Conservation (phyloP, 2,888 invertebrate genomes). For the Platynereis dumerilii region DNA sequence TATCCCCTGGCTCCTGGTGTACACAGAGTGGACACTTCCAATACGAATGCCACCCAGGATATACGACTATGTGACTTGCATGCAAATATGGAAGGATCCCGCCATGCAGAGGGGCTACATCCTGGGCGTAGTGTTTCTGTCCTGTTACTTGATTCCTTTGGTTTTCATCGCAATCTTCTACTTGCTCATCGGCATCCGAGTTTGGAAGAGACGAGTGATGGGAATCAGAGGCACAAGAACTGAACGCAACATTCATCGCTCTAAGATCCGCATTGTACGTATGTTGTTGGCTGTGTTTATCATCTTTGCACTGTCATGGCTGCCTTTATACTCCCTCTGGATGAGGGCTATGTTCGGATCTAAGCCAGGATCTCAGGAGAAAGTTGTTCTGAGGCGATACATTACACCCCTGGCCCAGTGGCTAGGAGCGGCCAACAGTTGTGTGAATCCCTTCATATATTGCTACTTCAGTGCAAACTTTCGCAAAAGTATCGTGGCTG, state of each 20-base stretch:
- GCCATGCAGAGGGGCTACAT: slow-evolving; percentile 22
- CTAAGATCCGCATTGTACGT: slow-evolving; percentile 32
- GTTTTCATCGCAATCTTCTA: slow-evolving; percentile 33
- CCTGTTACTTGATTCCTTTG: slow-evolving; percentile 33
- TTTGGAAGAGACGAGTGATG: slow-evolving; percentile 30
- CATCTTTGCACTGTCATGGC: slow-evolving; percentile 32
- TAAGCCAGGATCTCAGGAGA: slow-evolving; percentile 16
- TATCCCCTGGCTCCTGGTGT: slow-evolving; percentile 37
- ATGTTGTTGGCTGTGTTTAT: slow-evolving; percentile 33
- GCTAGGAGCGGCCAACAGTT: slow-evolving; percentile 33
- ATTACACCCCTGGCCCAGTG: slow-evolving; percentile 30
- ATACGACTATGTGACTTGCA: slow-evolving; percentile 17
- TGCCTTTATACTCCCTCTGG: slow-evolving; percentile 31
- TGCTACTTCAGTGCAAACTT: slow-evolving; percentile 79
- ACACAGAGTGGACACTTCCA: slow-evolving; percentile 23
- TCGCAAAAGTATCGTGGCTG: slow-evolving; percentile 76
- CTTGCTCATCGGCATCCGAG: slow-evolving; percentile 28
- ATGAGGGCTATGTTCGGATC: slow-evolving; percentile 32
- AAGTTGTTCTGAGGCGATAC: slow-evolving; percentile 16
- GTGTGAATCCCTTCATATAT: slow-evolving; percentile 34
- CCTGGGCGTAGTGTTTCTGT: slow-evolving; percentile 30
- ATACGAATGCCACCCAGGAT: slow-evolving; percentile 5
- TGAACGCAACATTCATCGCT: slow-evolving; percentile 28
- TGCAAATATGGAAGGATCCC: slow-evolving; percentile 8
- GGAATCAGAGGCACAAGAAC: slow-evolving; percentile 30